These are phyloP conservation scores for Myoxocephalus aenaeus DNA, from an alignment of 2,797 vertebrate species.

Conservation along the genomic window DNA sequence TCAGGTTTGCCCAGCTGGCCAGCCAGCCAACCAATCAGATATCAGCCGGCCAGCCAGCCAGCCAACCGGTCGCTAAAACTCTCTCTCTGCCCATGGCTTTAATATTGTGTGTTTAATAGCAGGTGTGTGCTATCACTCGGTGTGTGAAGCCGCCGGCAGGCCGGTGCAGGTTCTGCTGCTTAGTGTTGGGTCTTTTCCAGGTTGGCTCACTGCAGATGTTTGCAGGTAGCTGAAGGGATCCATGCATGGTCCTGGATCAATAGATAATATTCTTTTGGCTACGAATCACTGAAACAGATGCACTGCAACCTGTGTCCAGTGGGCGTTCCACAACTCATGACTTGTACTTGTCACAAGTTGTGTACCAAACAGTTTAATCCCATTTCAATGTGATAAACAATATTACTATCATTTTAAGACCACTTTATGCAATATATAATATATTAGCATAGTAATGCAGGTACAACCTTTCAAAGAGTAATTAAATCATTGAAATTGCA, in stretches of 20 bases:
- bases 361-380: neutral
- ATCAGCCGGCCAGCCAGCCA: slow-evolving; percentile 7
- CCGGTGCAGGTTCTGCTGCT: neutral
- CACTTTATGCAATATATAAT: neutral
- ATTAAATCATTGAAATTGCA: neutral
- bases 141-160: slow-evolving; percentile 3
- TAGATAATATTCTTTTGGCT: slow-evolving; percentile 4
- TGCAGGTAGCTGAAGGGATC: slow-evolving; percentile 25
- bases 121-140: slow-evolving; percentile 17
- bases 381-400: neutral
- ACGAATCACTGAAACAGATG: neutral
- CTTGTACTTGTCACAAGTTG: neutral
- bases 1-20: slow-evolving; percentile 21
- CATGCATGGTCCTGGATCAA: slow-evolving; percentile 2
- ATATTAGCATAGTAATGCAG: neutral
- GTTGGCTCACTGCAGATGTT: slow-evolving; percentile 32
- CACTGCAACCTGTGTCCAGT: neutral
- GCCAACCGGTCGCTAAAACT: slow-evolving; percentile 8
- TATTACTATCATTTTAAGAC: neutral
- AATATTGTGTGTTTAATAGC: slow-evolving; percentile 35
- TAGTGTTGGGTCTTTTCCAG: slow-evolving; percentile 24
- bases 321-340: neutral
- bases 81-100: slow-evolving; percentile 18
- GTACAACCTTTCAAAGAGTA: neutral
- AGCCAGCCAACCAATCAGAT: slow-evolving; percentile 27